phyloP scores from a whole-genome alignment of 2,888 invertebrate genomes.

The Drymonia ruficornis region DNA sequence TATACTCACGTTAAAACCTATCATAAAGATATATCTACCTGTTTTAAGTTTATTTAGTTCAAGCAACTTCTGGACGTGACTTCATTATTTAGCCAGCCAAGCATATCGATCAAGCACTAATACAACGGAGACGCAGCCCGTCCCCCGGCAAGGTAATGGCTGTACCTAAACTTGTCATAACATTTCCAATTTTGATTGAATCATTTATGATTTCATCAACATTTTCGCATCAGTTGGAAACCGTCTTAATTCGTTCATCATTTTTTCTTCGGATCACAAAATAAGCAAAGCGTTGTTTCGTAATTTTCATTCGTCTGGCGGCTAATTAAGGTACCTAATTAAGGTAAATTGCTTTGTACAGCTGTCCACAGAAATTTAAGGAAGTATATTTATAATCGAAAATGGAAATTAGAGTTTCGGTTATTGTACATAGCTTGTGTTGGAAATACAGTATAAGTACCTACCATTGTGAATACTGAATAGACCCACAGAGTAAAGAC shows the following conservation, averaged over 20 bases:
- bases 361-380: neutral
- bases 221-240: conserved; percentile 3
- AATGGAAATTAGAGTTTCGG: too few species aligned
- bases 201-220: conserved; percentile 14
- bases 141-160: conserved; percentile 10
- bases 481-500: too few species aligned
- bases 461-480: too few species aligned
- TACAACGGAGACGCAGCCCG: conserved; percentile 7
- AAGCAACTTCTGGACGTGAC: conserved; percentile 4
- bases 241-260: conserved; percentile 9
- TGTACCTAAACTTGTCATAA: conserved; percentile 14
- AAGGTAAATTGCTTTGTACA: neutral
- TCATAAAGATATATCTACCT: neutral
- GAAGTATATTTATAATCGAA: too few species aligned
- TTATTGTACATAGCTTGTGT: too few species aligned
- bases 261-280: neutral
- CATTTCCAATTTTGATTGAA: conserved; percentile 21
- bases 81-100: conserved; percentile 25
- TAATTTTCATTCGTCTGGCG: neutral
- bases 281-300: neutral
- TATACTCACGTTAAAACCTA: neutral
- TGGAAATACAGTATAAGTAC: too few species aligned
- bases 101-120: conserved; percentile 19
- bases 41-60: neutral
- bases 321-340: neutral